Base-by-base conservation (phyloP, 2,797 vertebrate species). In the Phrynocephalus vlangalii region DNA sequence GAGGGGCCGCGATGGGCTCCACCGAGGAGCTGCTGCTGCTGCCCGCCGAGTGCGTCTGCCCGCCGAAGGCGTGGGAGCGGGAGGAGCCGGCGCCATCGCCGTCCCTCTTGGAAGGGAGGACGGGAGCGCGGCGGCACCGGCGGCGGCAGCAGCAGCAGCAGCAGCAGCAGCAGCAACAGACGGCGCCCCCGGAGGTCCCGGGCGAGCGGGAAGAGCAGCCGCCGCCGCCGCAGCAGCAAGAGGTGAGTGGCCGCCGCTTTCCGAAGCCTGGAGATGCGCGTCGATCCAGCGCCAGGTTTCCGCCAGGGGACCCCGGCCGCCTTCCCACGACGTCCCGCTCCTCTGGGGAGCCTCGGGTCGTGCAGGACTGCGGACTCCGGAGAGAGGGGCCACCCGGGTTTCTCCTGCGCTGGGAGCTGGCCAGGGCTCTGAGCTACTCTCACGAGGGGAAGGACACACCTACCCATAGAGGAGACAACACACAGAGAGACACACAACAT, bases 11-110 rank as follows among this genome's bases (percentile, higher is more conserved):
- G 1, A 87, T 87, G 86, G 86, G 86, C 70, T 87, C 86, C 5
- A 87, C 86, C 18, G 86, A 87, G 70, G 86, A 87, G 22, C 10
- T 82, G 52, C 70, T 81, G 20, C 77, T 24, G 20, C 77, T 24
- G 24, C 24, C 71, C 50, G 24, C 70, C 24, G 33, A 79, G n/a
- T 50, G 24, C 2, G 22, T 15, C 26, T 15, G 33, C 66, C 9
- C 26, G 28, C 11, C 50, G 76, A 68, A 13, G 15, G 68, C 15
- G 38, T 70, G 67, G 38, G 63, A 56, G 20, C 5, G 63, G 75
- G 84, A 38, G 75, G 84, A 73, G 79, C 13, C 28, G 70, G 70
- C 85, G 79, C 85, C 68, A 66, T n/a, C 72, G 68, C 15, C 79
- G 52, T 24, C 78, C 5, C 52, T 60, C 6, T 22, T 1, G 0